These are phyloP conservation scores for Pampus argenteus DNA, from an alignment of 2,797 vertebrate species.

Conservation along the genomic window DNA sequence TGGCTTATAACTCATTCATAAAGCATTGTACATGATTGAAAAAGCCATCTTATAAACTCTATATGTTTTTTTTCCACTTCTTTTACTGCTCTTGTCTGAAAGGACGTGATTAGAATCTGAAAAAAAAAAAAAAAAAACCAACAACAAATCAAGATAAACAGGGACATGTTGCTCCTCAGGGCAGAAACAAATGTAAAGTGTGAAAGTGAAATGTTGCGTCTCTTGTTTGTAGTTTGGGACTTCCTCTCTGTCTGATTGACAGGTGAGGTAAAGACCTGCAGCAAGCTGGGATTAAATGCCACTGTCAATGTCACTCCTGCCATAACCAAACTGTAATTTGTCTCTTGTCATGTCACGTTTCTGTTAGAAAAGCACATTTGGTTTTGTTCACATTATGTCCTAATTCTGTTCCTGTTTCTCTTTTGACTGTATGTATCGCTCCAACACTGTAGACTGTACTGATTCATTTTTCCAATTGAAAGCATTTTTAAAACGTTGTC, in stretches of 20 bases:
- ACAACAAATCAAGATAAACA: too few relatives aligned
- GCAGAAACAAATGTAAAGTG: not conserved
- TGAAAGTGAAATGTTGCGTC: not conserved
- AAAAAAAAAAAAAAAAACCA: too few relatives aligned
- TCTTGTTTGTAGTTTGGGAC: not conserved
- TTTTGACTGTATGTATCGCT: slow-evolving; percentile 27
- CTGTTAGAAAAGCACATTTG: slow-evolving; percentile 15
- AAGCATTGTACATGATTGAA: not conserved
- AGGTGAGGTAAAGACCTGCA: not conserved
- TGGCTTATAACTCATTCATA: not conserved
- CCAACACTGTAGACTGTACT: slow-evolving; percentile 45
- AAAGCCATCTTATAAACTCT: slow-evolving; percentile 13
- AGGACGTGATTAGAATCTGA: not conserved
- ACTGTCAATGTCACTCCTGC: slow-evolving; percentile 28
- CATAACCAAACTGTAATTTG: slow-evolving; percentile 18
- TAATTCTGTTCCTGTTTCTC: slow-evolving; percentile 25
- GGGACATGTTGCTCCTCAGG: not conserved
- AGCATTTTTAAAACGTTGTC: slow-evolving; percentile 39
- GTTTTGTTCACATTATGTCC: slow-evolving; percentile 26
- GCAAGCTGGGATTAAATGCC: slow-evolving; percentile 13
- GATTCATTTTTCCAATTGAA: slow-evolving; percentile 57
- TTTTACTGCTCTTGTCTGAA: not conserved
- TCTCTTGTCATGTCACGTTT: slow-evolving; percentile 22
- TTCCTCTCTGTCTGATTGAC: not conserved
- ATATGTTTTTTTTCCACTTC: slow-evolving; percentile 7